These are phyloP conservation scores for Trissolcus brochymenae DNA, from an alignment of 2,888 invertebrate genomes.

Conservation along the genomic window DNA sequence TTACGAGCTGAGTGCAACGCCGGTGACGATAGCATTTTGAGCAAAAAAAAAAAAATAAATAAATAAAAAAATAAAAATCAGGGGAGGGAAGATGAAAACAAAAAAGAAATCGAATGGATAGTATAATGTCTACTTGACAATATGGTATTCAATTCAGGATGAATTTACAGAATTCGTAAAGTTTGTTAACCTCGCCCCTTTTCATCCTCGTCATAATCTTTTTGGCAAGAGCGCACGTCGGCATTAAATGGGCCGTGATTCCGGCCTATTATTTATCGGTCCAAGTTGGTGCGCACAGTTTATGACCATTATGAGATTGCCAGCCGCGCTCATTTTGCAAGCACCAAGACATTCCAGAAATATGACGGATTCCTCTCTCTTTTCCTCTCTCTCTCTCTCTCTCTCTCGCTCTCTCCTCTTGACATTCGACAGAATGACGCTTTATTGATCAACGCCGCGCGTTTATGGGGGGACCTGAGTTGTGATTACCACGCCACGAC, in stretches of 20 bases:
- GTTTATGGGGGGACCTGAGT: constrained; percentile 49
- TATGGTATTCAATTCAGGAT: constrained; percentile 6
- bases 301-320: constrained; percentile 16
- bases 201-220: constrained; percentile 30
- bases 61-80: too few relatives aligned
- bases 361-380: constrained; percentile 41
- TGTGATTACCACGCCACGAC: constrained; percentile 51
- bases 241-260: constrained; percentile 56
- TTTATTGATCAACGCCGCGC: constrained; percentile 51
- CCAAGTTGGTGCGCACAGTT: constrained; percentile 18
- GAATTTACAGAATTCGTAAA: constrained; percentile 29
- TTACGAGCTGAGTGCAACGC: constrained; percentile 60
- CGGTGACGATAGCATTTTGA: constrained; percentile 13
- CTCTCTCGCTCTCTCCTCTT: not conserved
- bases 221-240: constrained; percentile 46
- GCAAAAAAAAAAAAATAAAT: too few relatives aligned
- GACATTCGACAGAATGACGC: constrained; percentile 46
- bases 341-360: constrained; percentile 49
- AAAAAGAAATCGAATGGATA: too few relatives aligned
- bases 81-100: too few relatives aligned
- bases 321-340: constrained; percentile 38
- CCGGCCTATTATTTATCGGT: constrained; percentile 49
- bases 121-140: too few relatives aligned
- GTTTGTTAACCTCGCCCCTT: constrained; percentile 41
- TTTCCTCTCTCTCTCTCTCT: too few relatives aligned